Evolutionary conservation across 1,140 invertebrate species (phyloP), one percentile per base, ranked within the genome.

Genomic region (Anastrepha obliqua): DNA sequence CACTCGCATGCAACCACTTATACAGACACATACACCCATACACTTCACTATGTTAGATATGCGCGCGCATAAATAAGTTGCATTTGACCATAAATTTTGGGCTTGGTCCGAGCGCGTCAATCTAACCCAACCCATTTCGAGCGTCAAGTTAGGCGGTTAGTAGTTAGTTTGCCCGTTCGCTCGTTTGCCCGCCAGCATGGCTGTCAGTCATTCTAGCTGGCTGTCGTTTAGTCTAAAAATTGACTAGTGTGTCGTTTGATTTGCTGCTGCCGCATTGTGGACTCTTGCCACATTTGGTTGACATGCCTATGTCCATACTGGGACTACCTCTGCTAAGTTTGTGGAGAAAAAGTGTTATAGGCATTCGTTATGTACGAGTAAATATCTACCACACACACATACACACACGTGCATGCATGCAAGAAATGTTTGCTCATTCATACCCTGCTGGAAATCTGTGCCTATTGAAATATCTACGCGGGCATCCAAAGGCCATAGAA

Each of bases 61-160:
- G 11, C 51, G 11, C 11, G 11, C 11, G 11, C 51, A 55, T 55
- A 55, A 17, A 74, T 47, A n/a, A 47, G 42, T 44, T 74, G 67
- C 67, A 44, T 74, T 74, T 74, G 42, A 74, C 67, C 67, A 74
- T 74, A 74, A 74, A 74, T 74, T 67, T 74, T 44, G 67, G 67
- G 67, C 67, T 74, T 74, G 67, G 67, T 74, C 42, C 67, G 17
- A 13, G 65, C 42, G 42, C 67, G 29, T 74, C 67, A n/a, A 74
- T 44, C 67, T 15, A 74, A 74, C 67, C 67, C 67, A 74, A 74
- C 67, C 67, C 67, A 74, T 74, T 74, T 74, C 15, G 42, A 74
- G 67, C 42, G 42, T 74, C 17, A 44, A 74, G 67, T 74, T 13
- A 11, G 67, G 17, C 67, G 1, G 67, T 67, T 20, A 64, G n/a